Percentiles rank a stretch among this genome's conserved stretches.
Evolutionary conservation across 2,888 invertebrate species (phyloP).

Genomic region (Teleiodes luculella): DNA sequence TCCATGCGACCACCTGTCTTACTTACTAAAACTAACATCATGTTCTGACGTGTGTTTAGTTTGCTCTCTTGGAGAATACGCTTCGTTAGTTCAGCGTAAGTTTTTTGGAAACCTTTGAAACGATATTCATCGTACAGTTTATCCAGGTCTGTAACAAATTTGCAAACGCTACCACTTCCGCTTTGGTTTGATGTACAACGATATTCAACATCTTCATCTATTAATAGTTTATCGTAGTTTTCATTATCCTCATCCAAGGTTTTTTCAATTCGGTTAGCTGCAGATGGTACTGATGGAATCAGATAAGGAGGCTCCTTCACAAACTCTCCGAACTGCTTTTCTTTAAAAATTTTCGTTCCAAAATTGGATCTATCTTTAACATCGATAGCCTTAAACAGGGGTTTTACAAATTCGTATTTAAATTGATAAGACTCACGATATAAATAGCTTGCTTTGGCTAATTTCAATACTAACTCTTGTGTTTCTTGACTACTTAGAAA

Average conservation of each 20-base stretch:
- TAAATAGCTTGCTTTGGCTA: conserved; percentile 31
- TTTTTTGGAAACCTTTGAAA: conserved; percentile 44
- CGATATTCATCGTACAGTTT: conserved; percentile 50
- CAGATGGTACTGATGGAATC: conserved; percentile 23
- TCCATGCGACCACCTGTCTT: conserved; percentile 50
- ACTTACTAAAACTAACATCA: conserved; percentile 58
- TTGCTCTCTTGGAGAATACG: conserved; percentile 37
- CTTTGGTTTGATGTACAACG: too few relatives aligned
- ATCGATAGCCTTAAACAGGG: conserved; percentile 30
- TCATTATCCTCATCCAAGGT: conserved; percentile 22
- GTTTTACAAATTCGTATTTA: conserved; percentile 29
- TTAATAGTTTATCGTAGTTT: conserved; percentile 1
- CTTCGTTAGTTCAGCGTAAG: conserved; percentile 44
- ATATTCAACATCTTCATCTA: too few relatives aligned
- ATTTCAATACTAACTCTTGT: conserved; percentile 26
- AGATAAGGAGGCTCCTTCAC: conserved; percentile 35
- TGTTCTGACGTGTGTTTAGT: conserved; percentile 50
- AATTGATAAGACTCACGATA: too few relatives aligned
- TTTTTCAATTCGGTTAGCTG: neutral
- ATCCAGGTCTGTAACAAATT: conserved; percentile 37
- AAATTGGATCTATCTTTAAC: conserved; percentile 27
- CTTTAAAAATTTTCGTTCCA: conserved; percentile 36
- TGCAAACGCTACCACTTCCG: neutral
- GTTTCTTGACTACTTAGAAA: conserved; percentile 26
- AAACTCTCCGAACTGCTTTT: conserved; percentile 27